Percentiles rank a stretch among this genome's conserved stretches.
Conservation (phyloP, 2,113 vertebrate genomes). For the Notiomystis cincta region DNA sequence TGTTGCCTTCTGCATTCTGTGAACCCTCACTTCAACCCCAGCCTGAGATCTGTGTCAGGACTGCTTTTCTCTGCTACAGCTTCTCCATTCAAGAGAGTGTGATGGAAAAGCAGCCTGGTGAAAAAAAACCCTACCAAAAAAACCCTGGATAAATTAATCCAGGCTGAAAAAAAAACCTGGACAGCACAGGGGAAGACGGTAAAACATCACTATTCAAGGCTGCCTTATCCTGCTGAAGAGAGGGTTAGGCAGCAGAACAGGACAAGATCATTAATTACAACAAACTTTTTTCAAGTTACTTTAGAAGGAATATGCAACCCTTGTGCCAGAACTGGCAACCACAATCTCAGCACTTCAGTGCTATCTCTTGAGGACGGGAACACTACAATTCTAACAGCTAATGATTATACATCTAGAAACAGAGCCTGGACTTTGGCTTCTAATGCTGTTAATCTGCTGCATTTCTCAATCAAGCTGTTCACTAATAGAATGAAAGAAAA, state of each 20-base stretch:
- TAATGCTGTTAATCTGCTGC: neutral
- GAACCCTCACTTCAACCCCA: neutral
- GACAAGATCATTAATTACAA: neutral
- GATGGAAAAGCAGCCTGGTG: neutral
- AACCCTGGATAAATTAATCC: too few species aligned
- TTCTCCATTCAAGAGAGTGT: neutral
- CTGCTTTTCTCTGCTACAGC: neutral
- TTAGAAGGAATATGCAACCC: neutral
- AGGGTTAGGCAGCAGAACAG: neutral
- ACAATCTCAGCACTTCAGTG: neutral
- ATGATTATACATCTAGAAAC: conserved; percentile 58
- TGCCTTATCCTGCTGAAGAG: neutral
- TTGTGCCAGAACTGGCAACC: neutral
- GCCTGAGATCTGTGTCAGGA: neutral
- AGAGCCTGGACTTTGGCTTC: conserved; percentile 33
- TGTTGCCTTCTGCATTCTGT: neutral
- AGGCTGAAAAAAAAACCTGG: neutral
- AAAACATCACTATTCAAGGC: neutral
- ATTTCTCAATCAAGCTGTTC: neutral
- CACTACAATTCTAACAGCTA: conserved; percentile 29
- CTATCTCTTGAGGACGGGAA: conserved; percentile 19
- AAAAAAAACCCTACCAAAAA: too few species aligned
- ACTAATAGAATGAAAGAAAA: neutral
- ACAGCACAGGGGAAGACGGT: neutral
- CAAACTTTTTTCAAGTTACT: neutral